Evolutionary conservation across 1,140 invertebrate genomes (phyloP).

Genomic region (Ceratosolen fusciceps): DNA sequence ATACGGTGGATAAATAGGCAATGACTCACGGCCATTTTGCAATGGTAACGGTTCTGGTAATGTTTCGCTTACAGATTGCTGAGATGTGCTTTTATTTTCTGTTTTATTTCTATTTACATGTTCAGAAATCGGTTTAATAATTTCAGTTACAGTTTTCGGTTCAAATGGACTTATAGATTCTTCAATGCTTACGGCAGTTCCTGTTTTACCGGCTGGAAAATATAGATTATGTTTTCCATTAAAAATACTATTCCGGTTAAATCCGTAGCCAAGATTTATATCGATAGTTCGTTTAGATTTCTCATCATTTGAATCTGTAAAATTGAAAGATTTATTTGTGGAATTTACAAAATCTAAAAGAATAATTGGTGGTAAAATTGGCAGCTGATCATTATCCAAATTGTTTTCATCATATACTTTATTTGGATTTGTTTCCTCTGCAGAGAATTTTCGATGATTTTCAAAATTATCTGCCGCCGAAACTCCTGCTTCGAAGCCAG

Average conservation of each 20-base stretch:
- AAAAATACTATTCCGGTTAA: constrained; percentile 60
- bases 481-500: background rate
- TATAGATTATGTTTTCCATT: constrained; percentile 66
- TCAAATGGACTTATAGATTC: constrained; percentile 67
- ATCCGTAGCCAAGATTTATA: constrained; percentile 64
- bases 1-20: constrained; percentile 42
- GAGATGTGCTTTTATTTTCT: background rate
- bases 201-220: constrained; percentile 65
- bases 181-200: constrained; percentile 67
- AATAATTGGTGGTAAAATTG: constrained; percentile 66
- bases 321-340: constrained; percentile 49
- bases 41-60: constrained; percentile 42
- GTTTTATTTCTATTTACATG: constrained; percentile 44
- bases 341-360: constrained; percentile 65
- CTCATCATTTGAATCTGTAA: constrained; percentile 54
- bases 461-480: background rate
- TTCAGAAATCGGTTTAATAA: constrained; percentile 55
- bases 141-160: constrained; percentile 64
- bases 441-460: constrained; percentile 17
- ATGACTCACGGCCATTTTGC: constrained; percentile 18
- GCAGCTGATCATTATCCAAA: constrained; percentile 42
- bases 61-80: background rate
- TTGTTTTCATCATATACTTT: constrained; percentile 4
- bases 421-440: constrained; percentile 20
- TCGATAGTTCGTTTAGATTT: constrained; percentile 67